Conservation (phyloP, 2,113 vertebrate species). For the Phoxinus phoxinus region DNA sequence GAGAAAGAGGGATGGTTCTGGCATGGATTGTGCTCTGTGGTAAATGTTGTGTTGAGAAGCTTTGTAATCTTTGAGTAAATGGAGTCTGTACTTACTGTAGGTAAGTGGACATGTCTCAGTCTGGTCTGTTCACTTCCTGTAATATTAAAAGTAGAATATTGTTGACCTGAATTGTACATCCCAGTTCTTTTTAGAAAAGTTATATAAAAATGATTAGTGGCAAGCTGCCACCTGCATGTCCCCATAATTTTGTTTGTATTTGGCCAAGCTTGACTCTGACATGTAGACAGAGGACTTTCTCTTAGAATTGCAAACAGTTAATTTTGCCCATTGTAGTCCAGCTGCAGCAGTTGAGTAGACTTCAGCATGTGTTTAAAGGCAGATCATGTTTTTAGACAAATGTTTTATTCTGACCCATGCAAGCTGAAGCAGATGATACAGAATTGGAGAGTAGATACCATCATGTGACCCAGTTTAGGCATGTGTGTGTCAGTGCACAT, state of each 20-base stretch:
- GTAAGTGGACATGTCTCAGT: neutral
- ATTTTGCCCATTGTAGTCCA: neutral
- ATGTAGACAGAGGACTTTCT: neutral
- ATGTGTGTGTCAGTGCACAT: conserved; percentile 1
- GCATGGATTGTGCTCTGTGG: neutral
- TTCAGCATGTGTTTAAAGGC: conserved; percentile 5
- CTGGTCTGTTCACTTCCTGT: neutral
- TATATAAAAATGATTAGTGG: neutral
- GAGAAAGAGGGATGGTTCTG: neutral
- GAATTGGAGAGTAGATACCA: neutral
- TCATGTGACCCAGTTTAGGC: neutral
- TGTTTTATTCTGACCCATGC: neutral
- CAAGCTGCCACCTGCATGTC: neutral
- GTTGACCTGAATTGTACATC: neutral
- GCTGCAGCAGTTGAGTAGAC: neutral
- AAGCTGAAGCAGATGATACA: conserved; percentile 12
- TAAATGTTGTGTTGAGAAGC: neutral
- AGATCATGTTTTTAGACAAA: conserved; percentile 11
- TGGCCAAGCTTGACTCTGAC: neutral
- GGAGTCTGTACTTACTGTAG: neutral
- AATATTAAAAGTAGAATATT: neutral
- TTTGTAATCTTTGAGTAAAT: neutral
- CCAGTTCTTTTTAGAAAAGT: neutral
- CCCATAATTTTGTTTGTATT: neutral
- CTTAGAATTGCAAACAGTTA: neutral